A percentile compares a stretch with the other conserved stretches of the same genome.
These are phyloP conservation scores for Pseudococcus viburni DNA, from an alignment of 2,888 invertebrate genomes.

Conservation along the genomic window DNA sequence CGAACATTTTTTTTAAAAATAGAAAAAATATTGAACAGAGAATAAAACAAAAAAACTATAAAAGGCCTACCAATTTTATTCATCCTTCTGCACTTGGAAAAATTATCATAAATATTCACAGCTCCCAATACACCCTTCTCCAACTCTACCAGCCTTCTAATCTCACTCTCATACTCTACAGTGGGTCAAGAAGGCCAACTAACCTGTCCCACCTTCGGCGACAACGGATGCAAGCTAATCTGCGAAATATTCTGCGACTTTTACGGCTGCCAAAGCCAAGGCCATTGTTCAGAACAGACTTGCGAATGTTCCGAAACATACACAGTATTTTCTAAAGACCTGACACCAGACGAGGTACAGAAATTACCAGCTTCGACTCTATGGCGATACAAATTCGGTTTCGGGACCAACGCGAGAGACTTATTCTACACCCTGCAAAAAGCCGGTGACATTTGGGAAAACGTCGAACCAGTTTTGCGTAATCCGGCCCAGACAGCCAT, in stretches of 20 bases:
- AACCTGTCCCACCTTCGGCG: slow-evolving; percentile 12
- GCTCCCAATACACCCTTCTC: background rate
- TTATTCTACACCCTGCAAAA: background rate
- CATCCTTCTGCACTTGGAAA: no score
- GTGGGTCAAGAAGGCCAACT: background rate
- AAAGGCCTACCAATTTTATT: no score
- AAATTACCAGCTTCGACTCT: background rate
- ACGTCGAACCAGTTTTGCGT: slow-evolving; percentile 8
- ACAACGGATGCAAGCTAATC: background rate
- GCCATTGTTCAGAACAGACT: background rate
- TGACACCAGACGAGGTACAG: background rate
- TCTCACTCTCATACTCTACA: background rate
- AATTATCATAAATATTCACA: no score
- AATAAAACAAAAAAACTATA: no score
- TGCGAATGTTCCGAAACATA: background rate
- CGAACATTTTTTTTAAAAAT: no score
- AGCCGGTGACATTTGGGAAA: slow-evolving; percentile 24
- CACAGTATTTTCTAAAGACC: background rate
- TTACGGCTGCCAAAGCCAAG: background rate
- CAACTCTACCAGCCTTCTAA: background rate
- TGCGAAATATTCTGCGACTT: slow-evolving; percentile 28
- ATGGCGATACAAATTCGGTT: slow-evolving; percentile 34
- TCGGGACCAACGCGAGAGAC: background rate
- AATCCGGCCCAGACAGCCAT: background rate
- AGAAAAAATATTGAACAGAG: no score